Conservation (phyloP, 2,888 invertebrate species). For the Miltochrista miniata region DNA sequence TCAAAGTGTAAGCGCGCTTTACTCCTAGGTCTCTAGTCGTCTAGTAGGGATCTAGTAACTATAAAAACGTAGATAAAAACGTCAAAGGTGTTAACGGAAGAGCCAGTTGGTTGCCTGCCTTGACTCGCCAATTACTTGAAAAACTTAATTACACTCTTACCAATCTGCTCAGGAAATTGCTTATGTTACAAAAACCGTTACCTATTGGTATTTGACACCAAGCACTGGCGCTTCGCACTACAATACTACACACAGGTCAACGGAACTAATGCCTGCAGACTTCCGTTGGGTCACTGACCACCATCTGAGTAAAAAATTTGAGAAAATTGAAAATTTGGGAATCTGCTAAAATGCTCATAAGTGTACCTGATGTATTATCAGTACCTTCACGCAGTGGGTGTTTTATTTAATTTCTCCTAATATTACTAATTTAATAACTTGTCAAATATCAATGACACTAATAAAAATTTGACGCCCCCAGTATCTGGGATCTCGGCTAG, state of each 20-base stretch:
- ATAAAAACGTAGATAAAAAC: constrained; percentile 47
- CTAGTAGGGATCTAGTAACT: not conserved
- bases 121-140: constrained; percentile 71
- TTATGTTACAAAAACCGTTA: constrained; percentile 48
- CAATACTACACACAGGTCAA: not conserved
- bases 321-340: no score
- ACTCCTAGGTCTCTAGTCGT: not conserved
- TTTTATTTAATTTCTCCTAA: no score
- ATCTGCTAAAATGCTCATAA: no score
- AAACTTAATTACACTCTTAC: constrained; percentile 74
- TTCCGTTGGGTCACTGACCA: constrained; percentile 5
- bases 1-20: no score
- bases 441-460: no score
- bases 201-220: constrained; percentile 8
- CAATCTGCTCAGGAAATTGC: constrained; percentile 67
- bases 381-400: no score
- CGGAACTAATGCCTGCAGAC: constrained; percentile 1
- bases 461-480: no score
- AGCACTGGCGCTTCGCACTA: not conserved
- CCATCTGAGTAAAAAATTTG: no score
- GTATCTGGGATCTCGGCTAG: no score
- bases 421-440: no score
- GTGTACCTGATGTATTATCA: no score
- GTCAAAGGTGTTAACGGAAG: constrained; percentile 63
- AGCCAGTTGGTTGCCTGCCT: constrained; percentile 71